A percentile compares a stretch with the other conserved stretches of the same genome.
Conservation (phyloP, 2,113 vertebrate species). For the Gnathonemus echidnorhynchus region DNA sequence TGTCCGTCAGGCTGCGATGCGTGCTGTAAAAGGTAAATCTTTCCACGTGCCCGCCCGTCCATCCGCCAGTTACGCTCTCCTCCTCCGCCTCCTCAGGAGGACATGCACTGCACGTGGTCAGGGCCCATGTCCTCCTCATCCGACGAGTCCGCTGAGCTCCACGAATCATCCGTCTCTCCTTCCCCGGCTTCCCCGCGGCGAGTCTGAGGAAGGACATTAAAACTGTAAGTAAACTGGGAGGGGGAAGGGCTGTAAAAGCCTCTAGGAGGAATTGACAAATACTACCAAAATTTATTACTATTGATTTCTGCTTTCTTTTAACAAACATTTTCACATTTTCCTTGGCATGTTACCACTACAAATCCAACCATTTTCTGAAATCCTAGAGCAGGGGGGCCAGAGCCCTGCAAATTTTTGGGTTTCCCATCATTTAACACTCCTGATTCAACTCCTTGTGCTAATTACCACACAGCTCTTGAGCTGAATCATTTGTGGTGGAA, state of each 20-base stretch:
- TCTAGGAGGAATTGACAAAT: not conserved
- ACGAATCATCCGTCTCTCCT: slow-evolving; percentile 78
- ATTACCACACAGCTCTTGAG: too few relatives aligned
- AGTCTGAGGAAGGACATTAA: slow-evolving; percentile 34
- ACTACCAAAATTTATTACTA: not conserved
- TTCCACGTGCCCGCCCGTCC: slow-evolving; percentile 12
- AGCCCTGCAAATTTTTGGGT: too few relatives aligned
- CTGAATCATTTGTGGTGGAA: too few relatives aligned
- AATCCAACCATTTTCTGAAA: not conserved
- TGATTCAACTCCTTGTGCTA: too few relatives aligned
- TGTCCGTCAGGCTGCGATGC: not conserved
- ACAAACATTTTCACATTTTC: not conserved
- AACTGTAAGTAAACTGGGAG: not conserved
- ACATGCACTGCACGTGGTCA: slow-evolving; percentile 91
- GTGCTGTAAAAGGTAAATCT: not conserved
- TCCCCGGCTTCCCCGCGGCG: slow-evolving; percentile 72
- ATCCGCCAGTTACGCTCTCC: too few relatives aligned
- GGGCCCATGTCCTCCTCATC: slow-evolving; percentile 83
- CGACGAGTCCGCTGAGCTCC: slow-evolving; percentile 81
- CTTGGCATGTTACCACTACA: not conserved
- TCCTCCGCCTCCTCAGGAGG: slow-evolving; percentile 66
- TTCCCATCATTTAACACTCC: too few relatives aligned
- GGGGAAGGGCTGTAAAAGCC: not conserved
- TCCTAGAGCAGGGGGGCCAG: not conserved
- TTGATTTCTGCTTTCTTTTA: not conserved